phyloP scores from a whole-genome alignment of 1,140 invertebrate genomes.

The Coboldia fuscipes region DNA sequence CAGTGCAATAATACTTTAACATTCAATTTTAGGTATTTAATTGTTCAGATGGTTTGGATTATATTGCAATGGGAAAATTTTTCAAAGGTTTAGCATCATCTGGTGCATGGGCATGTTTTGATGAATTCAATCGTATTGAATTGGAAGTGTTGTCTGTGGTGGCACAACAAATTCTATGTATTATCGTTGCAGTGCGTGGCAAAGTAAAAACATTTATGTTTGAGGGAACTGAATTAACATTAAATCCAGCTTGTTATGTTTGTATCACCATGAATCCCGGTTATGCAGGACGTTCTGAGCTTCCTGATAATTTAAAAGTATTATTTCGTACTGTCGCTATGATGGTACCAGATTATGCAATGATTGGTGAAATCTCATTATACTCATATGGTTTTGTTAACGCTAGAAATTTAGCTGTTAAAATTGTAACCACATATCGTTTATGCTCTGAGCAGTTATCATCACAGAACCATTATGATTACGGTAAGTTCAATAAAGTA shows the following conservation, averaged over 20 bases:
- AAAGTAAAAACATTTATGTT: conserved; percentile 53
- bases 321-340: conserved; percentile 82
- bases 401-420: conserved; percentile 57
- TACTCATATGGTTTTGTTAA: conserved; percentile 76
- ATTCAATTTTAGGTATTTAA: conserved; percentile 35
- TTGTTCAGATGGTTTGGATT: conserved; percentile 84
- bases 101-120: conserved; percentile 87
- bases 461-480: conserved; percentile 73
- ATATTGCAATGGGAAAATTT: conserved; percentile 83
- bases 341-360: conserved; percentile 87
- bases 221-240: conserved; percentile 58
- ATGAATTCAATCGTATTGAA: conserved; percentile 90
- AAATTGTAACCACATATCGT: conserved; percentile 75
- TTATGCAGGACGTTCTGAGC: conserved; percentile 41
- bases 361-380: conserved; percentile 78
- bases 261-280: conserved; percentile 92
- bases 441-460: conserved; percentile 79
- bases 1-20: background rate
- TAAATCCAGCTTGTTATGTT: conserved; percentile 66
- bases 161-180: conserved; percentile 63
- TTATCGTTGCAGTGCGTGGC: conserved; percentile 55
- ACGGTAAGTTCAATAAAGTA: conserved; percentile 21
- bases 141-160: conserved; percentile 68
- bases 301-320: conserved; percentile 81
- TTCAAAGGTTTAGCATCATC: conserved; percentile 71